These are phyloP conservation scores for Gallinago undulata DNA, from an alignment of 2,113 vertebrate genomes.

Conservation along the genomic window DNA sequence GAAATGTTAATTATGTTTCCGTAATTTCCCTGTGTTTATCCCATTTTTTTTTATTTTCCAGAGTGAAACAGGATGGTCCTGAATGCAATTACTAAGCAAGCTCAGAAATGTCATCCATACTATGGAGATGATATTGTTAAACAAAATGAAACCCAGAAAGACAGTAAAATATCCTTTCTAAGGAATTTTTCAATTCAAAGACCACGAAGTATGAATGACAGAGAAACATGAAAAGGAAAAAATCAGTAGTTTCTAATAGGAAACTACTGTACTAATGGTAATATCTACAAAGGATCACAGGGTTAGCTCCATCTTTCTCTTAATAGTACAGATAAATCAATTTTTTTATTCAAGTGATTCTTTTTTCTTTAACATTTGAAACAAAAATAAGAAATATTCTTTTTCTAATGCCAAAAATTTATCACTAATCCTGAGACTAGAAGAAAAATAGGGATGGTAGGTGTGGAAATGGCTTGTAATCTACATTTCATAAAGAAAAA, in stretches of 20 bases:
- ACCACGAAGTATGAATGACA: neutral
- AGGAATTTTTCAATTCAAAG: neutral
- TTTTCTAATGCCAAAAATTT: neutral
- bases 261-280: neutral
- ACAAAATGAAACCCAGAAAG: neutral
- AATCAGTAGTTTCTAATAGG: neutral
- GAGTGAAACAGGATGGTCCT: neutral
- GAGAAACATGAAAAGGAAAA: neutral
- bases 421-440: neutral
- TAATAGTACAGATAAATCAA: neutral
- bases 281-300: neutral
- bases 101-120: neutral
- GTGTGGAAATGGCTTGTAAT: neutral
- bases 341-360: neutral
- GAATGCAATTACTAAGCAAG: neutral
- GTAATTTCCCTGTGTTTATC: neutral
- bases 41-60: neutral
- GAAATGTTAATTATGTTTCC: neutral
- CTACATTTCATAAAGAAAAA: neutral
- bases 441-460: neutral
- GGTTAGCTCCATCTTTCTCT: neutral
- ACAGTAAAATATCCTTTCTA: neutral
- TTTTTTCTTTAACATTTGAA: neutral
- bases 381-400: neutral
- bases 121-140: neutral